Evolutionary conservation across 2,113 vertebrate species (phyloP), one percentile per base, ranked within the genome.

Genomic region (Damaliscus lunatus): DNA sequence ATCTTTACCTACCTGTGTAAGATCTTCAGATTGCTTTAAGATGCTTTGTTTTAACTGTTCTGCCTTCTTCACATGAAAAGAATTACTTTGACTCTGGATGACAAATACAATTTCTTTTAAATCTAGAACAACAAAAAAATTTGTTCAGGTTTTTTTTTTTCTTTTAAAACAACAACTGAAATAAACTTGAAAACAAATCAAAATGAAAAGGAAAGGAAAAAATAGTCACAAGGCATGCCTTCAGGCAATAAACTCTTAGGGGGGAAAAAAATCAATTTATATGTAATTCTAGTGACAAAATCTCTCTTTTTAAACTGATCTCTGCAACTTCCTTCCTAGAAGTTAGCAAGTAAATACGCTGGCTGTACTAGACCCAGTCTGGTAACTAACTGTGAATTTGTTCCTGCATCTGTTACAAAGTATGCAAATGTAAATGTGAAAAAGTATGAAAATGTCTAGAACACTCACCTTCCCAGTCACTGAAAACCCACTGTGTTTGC

Each of bases 21-120:
- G 98, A 81, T 96, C 84, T 85, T 96, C 98, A 55, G 99, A 99
- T 98, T 99, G 99, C 88, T 99, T 97, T 85, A 99, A 99, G 98
- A 99, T 99, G 98, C 98, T 99, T 80, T 97, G 98, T 98, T 98
- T 99, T 95, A 98, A 98, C 78, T 99, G 99, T 92, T 99, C 99
- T 15, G 99, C 99, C 98, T 98, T 99, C 97, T 98, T 99, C 95
- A 98, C 99, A 97, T 99, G 99, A 98, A 99, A 99, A 97, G 99
- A 99, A 98, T 99, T 99, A 97, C 99, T 99, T 97, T 99, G 99
- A 98, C 99, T 99, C 99, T 99, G 99, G 99, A 99, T 99, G 98
- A 99, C 97, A 98, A 99, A 99, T 71, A 99, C 99, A 97, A 99
- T 99, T 98, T 99, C 99, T 98, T 98, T 99, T 98, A 99, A 98